Base-by-base conservation (phyloP, 1,140 invertebrate genomes). In the Eciton burchellii region DNA sequence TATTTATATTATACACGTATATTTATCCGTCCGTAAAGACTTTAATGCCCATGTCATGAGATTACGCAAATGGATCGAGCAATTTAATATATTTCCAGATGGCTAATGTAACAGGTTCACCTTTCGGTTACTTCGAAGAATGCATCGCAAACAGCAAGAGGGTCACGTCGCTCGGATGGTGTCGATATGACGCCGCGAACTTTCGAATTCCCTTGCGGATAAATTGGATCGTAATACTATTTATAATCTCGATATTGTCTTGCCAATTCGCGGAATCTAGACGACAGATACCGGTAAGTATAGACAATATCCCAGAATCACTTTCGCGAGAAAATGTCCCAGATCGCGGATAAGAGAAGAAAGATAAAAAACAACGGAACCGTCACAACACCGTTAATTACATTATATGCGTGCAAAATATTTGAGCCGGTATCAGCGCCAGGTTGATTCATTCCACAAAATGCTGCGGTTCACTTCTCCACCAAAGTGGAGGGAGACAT, bases 201-300 rank as follows among this genome's bases (percentile, higher is more conserved):
- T 68, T 57, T 35, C 74, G 49, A 79, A 70, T 57, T 11, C 24
- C 35, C 3, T 79, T 70, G 43, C 63, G 74, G 24, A 70, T 79
- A 68, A 68, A 57, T 41, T 68, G 74, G 63, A 9, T 43, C 24
- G 29, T 43, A 56, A 45, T 47, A 56, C 24, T 79, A 26, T 14
- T 9, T 19, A 9, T 65, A 45, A 70, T 52, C 0, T 65, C 29
- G 35, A 54, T 70, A 56, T 70, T 19, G 41, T 6, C 45, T 21
- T 68, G 35, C 54, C 74, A 79, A 21, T 70, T 70, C 63, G 47
- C 41, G 11, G 35, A 56, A 66, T 54, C 8, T 12, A 35, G 21
- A 41, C 74, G 49, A 43, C 74, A 70, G 19, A 12, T 21, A 12
- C 43, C 49, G 35, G 74, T 79, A 21, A 77, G 62, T 19, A 56